Percentiles rank a stretch among this genome's conserved stretches.
Conservation (phyloP, 1,140 invertebrate genomes). For the Protaetia brevitarsis region DNA sequence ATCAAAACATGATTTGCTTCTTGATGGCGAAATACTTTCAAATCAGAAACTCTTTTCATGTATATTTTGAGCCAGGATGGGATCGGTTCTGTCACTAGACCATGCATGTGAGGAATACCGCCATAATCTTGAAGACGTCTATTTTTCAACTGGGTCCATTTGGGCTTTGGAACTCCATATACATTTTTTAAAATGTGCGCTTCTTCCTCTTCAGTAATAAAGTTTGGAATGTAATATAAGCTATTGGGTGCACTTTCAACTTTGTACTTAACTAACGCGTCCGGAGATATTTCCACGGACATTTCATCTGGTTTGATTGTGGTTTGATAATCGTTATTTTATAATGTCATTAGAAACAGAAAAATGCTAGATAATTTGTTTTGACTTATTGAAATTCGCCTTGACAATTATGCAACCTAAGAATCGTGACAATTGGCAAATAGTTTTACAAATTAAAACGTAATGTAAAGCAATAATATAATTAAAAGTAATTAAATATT, state of each 20-base stretch:
- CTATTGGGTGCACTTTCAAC: slow-evolving; percentile 62
- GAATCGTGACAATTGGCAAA: too few species aligned
- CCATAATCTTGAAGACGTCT: slow-evolving; percentile 95
- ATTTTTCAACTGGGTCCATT: slow-evolving; percentile 92
- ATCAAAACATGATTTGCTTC: slow-evolving; percentile 93
- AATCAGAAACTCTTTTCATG: slow-evolving; percentile 67
- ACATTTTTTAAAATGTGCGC: slow-evolving; percentile 67
- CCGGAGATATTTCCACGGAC: too few species aligned
- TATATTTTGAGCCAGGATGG: slow-evolving; percentile 79
- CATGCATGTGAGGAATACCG: slow-evolving; percentile 86
- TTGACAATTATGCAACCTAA: too few species aligned
- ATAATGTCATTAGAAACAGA: too few species aligned
- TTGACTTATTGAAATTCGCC: too few species aligned
- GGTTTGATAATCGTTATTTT: too few species aligned
- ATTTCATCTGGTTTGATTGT: too few species aligned
- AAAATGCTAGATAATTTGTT: too few species aligned
- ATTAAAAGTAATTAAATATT: too few species aligned
- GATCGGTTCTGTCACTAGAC: slow-evolving; percentile 90
- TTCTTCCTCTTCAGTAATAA: slow-evolving; percentile 83
- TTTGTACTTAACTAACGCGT: slow-evolving; percentile 27
- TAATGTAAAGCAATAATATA: too few species aligned
- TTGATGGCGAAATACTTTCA: slow-evolving; percentile 72
- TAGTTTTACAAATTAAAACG: too few species aligned
- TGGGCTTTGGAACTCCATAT: slow-evolving; percentile 82
- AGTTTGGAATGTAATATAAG: slow-evolving; percentile 88